Conservation (phyloP, 2,888 invertebrate genomes). For the Meteorus colon region DNA sequence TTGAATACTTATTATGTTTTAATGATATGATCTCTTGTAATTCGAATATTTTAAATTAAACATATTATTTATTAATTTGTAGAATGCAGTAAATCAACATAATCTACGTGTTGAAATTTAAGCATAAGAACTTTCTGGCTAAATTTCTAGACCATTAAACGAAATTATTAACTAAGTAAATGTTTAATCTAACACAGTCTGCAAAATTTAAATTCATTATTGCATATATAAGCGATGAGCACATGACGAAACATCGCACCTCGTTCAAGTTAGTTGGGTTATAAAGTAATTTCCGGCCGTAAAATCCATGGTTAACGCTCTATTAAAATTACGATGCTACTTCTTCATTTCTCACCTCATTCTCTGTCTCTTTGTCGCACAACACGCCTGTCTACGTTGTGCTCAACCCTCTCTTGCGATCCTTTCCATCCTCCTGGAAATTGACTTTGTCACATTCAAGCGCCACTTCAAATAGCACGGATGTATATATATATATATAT, state of each 20-base stretch:
- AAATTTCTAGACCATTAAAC: too few species aligned
- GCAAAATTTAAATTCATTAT: not conserved
- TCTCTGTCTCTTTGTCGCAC: slow-evolving; percentile 14
- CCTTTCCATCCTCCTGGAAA: slow-evolving; percentile 49
- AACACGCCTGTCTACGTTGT: not conserved
- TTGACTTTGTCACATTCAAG: slow-evolving; percentile 52
- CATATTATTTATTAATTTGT: too few species aligned
- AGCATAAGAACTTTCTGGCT: too few species aligned
- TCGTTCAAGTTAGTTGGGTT: slow-evolving; percentile 47
- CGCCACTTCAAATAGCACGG: slow-evolving; percentile 18
- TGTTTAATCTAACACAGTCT: too few species aligned
- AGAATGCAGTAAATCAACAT: too few species aligned
- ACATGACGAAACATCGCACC: slow-evolving; percentile 3
- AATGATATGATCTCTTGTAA: not conserved
- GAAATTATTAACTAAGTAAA: too few species aligned
- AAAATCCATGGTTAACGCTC: slow-evolving; percentile 53
- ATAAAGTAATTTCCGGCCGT: slow-evolving; percentile 50
- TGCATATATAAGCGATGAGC: not conserved
- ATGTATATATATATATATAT: slow-evolving; percentile 12
- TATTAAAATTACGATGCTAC: slow-evolving; percentile 57
- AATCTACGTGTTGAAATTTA: too few species aligned
- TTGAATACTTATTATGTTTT: not conserved
- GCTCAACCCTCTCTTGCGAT: slow-evolving; percentile 33
- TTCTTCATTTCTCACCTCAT: slow-evolving; percentile 16
- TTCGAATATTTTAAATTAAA: too few species aligned